phyloP scores from a whole-genome alignment of 2,797 vertebrate genomes.

The Chaunax sp. region DNA sequence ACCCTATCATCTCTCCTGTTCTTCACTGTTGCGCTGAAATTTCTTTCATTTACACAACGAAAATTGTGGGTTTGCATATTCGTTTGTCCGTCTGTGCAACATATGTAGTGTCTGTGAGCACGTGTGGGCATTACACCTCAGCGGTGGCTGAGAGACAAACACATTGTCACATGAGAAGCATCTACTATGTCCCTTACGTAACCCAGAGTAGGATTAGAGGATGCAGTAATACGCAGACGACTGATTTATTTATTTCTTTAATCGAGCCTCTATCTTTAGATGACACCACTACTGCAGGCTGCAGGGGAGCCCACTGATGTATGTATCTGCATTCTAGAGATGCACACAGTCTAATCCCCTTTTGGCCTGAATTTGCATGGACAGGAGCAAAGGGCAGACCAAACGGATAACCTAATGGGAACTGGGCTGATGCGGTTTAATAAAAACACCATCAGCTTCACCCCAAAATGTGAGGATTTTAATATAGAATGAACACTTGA shows the following conservation, averaged over 20 bases:
- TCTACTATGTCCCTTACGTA: constrained; percentile 68
- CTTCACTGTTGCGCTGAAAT: constrained; percentile 1
- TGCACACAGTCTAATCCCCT: constrained; percentile 69
- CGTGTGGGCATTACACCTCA: constrained; percentile 60
- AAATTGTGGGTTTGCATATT: constrained; percentile 8
- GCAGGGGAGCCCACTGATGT: constrained; percentile 30
- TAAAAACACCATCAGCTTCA: constrained; percentile 20
- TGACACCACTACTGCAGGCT: constrained; percentile 33
- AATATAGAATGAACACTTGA: neutral
- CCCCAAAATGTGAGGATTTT: constrained; percentile 31
- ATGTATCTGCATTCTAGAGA: constrained; percentile 67
- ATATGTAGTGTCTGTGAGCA: constrained; percentile 46
- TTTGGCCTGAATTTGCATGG: constrained; percentile 71
- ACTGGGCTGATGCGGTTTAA: constrained; percentile 24
- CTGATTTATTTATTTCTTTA: constrained; percentile 73
- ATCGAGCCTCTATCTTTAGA: constrained; percentile 68
- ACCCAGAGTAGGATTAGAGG: constrained; percentile 68
- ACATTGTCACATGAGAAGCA: constrained; percentile 59
- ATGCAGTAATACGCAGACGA: constrained; percentile 54
- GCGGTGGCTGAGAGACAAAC: constrained; percentile 51
- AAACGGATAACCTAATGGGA: constrained; percentile 51
- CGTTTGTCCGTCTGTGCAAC: constrained; percentile 27
- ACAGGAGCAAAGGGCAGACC: constrained; percentile 35
- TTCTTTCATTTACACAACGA: constrained; percentile 18
- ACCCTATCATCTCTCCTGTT: constrained; percentile 6